Base-by-base conservation (phyloP, 1,140 invertebrate species). In the Drosophila truncata region DNA sequence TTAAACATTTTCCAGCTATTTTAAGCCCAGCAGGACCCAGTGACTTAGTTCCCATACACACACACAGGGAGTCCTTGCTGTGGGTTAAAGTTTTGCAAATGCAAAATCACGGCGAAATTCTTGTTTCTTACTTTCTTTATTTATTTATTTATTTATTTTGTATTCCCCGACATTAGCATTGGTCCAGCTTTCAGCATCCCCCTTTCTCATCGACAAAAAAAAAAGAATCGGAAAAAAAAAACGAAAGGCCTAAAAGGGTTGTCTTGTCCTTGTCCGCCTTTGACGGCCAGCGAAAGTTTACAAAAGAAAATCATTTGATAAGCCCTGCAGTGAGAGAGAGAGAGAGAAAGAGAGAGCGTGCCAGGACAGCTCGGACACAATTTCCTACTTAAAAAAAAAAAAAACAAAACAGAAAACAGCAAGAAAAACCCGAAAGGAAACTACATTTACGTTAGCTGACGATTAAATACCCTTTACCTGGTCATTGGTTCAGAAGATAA, bases 231-330 rank as follows among this genome's bases (percentile, higher is more conserved):
- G 3, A 55, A 55, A 55, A 55, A 6, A 55, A 55, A 55, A 55
- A 37, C 1, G 9, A 5, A 55, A 55, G 23, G 37, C 55, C 74
- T 78, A 78, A 78, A 78, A 78, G 75, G 75, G 75, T 78, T 78
- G 75, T 77, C 74, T 78, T 78, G 74, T 79, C 70, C 62, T 79
- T 78, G 63, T 79, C 62, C 61, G 70, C 69, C 75, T 73, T 76
- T 87, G 80, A 80, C 71, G 82, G 78, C 63, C 78, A 78, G 37
- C 75, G 63, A 63, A 82, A 79, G 50, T 77, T 73, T 83, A 74
- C 78, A 86, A 85, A 86, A 54, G 78, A 86, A 86, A 86, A 79
- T 76, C 82, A 86, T 86, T 86, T 86, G 82, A 86, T 81, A 86
- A 82, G 66, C 64, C 50, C 31, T 11, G 39, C 54, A 49, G 18